Conservation (phyloP, 2,797 vertebrate genomes). For the Pempheris klunzingeri region DNA sequence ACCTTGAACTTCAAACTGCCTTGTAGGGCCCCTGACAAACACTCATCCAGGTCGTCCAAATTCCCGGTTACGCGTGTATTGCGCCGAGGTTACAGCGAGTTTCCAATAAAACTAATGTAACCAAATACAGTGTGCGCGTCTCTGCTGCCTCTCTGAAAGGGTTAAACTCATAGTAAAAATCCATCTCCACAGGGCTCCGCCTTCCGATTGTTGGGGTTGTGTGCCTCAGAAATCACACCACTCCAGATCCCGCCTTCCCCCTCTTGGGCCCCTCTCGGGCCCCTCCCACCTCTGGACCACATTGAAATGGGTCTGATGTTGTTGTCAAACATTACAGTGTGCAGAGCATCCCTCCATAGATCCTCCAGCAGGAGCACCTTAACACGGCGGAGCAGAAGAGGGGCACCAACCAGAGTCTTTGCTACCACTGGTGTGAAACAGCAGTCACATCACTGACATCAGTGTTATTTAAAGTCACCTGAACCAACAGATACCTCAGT, state of each 20-base stretch:
- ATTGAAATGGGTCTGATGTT: constrained; percentile 82
- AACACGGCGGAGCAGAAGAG: neutral
- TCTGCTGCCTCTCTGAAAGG: constrained; percentile 36
- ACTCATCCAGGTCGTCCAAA: neutral
- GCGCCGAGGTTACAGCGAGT: too few species aligned
- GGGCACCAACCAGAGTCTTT: neutral
- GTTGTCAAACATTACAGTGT: constrained; percentile 75
- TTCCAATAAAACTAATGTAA: neutral
- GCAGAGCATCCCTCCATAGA: constrained; percentile 53
- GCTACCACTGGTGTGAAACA: neutral
- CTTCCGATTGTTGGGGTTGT: constrained; percentile 67
- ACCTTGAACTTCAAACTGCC: neutral
- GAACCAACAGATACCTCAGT: too few species aligned
- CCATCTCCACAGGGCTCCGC: constrained; percentile 57
- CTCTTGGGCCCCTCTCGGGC: constrained; percentile 35
- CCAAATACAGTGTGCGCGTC: neutral
- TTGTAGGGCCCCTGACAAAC: neutral
- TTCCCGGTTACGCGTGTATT: neutral
- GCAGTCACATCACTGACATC: neutral
- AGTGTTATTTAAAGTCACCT: too few species aligned
- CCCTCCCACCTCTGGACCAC: constrained; percentile 77
- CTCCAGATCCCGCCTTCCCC: constrained; percentile 63
- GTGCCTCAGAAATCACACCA: constrained; percentile 85
- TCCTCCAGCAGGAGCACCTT: constrained; percentile 37
- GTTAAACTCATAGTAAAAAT: constrained; percentile 71